Conservation (phyloP, 2,888 invertebrate species). For the Hypercompe scribonia region DNA sequence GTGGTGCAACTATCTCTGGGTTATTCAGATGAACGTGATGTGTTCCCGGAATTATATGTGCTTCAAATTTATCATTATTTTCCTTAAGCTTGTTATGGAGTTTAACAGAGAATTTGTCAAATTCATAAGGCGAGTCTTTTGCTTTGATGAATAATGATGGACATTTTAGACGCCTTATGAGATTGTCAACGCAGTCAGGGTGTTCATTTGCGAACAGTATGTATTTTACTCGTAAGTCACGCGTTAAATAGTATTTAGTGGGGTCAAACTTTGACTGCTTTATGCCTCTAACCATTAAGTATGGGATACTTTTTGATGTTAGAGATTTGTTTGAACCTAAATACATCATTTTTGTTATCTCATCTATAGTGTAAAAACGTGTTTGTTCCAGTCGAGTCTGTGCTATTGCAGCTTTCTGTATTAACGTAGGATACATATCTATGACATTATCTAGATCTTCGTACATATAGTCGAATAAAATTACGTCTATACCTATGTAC, state of each 20-base stretch:
- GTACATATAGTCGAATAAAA: slow-evolving; percentile 68
- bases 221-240: slow-evolving; percentile 89
- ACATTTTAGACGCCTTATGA: slow-evolving; percentile 86
- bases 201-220: slow-evolving; percentile 80
- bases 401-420: slow-evolving; percentile 78
- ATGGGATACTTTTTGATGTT: slow-evolving; percentile 81
- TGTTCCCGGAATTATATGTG: slow-evolving; percentile 88
- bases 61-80: slow-evolving; percentile 85
- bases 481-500: slow-evolving; percentile 85
- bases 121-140: slow-evolving; percentile 84
- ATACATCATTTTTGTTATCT: slow-evolving; percentile 86
- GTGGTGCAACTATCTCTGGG: slow-evolving; percentile 86
- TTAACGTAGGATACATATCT: slow-evolving; percentile 67
- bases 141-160: slow-evolving; percentile 89
- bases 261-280: slow-evolving; percentile 85
- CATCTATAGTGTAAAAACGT: slow-evolving; percentile 88
- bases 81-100: slow-evolving; percentile 84
- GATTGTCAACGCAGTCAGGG: slow-evolving; percentile 84
- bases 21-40: slow-evolving; percentile 92
- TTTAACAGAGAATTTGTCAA: slow-evolving; percentile 85
- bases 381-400: slow-evolving; percentile 81
- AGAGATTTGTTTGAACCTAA: slow-evolving; percentile 86
- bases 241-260: slow-evolving; percentile 87
- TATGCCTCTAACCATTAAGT: slow-evolving; percentile 85
- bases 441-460: slow-evolving; percentile 72